These are phyloP conservation scores for Caenorhabditis plicata DNA, from an alignment of 2,888 invertebrate genomes.

Conservation along the genomic window DNA sequence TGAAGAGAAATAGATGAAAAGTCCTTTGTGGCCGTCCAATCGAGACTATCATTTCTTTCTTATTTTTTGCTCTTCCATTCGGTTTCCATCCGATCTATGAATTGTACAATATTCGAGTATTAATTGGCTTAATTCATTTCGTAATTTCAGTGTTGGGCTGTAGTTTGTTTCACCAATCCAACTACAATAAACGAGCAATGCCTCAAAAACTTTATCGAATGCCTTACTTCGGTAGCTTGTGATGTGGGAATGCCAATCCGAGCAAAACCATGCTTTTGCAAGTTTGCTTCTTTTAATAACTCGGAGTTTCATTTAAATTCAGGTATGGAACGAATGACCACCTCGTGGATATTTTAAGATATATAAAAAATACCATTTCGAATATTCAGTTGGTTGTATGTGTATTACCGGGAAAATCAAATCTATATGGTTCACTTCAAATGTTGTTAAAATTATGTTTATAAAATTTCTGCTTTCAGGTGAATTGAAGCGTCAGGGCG, in stretches of 20 bases:
- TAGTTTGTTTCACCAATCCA: conserved; percentile 15
- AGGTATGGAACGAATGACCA: conserved; percentile 18
- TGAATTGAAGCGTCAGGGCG: conserved; percentile 3
- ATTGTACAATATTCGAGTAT: too few species aligned
- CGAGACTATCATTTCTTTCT: too few species aligned
- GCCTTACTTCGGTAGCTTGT: conserved; percentile 8
- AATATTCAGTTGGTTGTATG: conserved; percentile 18
- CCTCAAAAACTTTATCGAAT: conserved; percentile 8
- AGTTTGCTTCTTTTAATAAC: background rate
- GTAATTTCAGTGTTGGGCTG: conserved; percentile 21
- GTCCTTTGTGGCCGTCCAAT: too few species aligned
- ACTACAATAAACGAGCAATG: background rate
- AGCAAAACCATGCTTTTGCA: conserved; percentile 10
- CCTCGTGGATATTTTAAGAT: conserved; percentile 5
- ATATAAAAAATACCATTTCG: background rate
- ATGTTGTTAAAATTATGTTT: background rate
- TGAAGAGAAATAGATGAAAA: too few species aligned
- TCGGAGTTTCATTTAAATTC: background rate
- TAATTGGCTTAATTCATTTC: too few species aligned
- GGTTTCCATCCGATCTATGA: too few species aligned
- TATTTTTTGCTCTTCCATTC: too few species aligned
- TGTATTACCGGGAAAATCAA: conserved; percentile 25
- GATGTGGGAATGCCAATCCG: conserved; percentile 31
- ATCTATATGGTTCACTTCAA: conserved; percentile 10
- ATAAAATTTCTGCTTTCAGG: background rate